These are phyloP conservation scores for Gasteruption jaculator DNA, from an alignment of 2,888 invertebrate genomes.

Conservation along the genomic window DNA sequence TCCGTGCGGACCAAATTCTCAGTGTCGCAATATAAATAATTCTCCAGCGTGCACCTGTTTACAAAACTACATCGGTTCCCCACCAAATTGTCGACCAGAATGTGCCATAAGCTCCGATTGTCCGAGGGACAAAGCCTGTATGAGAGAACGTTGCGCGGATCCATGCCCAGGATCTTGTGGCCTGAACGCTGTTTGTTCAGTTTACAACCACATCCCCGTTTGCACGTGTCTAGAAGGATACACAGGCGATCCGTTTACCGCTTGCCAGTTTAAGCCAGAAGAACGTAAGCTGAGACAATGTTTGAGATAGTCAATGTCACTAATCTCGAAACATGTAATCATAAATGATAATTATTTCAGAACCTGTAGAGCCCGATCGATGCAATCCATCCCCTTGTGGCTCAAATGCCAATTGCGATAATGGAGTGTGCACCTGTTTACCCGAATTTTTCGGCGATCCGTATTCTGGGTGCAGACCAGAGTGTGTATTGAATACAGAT, in stretches of 20 bases:
- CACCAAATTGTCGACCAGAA: conserved; percentile 71
- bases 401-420: conserved; percentile 67
- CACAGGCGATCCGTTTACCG: conserved; percentile 79
- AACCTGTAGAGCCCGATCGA: conserved; percentile 52
- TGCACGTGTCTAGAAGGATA: conserved; percentile 76
- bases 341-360: conserved; percentile 22
- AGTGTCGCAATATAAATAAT: conserved; percentile 59
- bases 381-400: conserved; percentile 75
- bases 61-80: conserved; percentile 66
- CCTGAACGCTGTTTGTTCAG: conserved; percentile 69
- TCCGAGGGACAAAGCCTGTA: conserved; percentile 66
- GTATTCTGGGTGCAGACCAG: conserved; percentile 69
- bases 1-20: conserved; percentile 75
- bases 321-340: too few species aligned
- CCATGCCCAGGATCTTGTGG: conserved; percentile 75
- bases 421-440: conserved; percentile 69
- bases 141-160: conserved; percentile 73
- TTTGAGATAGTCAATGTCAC: too few species aligned
- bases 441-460: conserved; percentile 75
- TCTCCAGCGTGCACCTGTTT: conserved; percentile 71
- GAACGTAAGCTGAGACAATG: too few species aligned
- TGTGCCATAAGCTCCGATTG: conserved; percentile 69
- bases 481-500: conserved; percentile 73
- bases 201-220: conserved; percentile 75
- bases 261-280: too few species aligned